Evolutionary conservation across 2,113 vertebrate species (phyloP).

Genomic region (Campylomormyrus tamandua): DNA sequence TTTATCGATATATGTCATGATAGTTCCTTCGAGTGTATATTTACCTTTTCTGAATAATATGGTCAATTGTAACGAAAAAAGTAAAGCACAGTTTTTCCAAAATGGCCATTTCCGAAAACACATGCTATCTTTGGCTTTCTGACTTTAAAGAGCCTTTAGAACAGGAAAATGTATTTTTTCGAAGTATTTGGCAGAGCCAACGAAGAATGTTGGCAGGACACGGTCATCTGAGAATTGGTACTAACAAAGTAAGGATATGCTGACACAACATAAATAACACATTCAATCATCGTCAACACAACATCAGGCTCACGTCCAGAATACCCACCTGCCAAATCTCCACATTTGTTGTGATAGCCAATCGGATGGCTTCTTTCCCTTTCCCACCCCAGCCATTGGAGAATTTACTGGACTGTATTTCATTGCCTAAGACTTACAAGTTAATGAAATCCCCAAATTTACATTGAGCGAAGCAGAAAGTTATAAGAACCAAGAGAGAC

Average conservation of each 20-base stretch:
- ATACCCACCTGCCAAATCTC: conserved; percentile 62
- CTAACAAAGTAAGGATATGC: conserved; percentile 74
- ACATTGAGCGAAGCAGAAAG: conserved; percentile 18
- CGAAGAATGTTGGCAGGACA: conserved; percentile 74
- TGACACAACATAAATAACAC: conserved; percentile 79
- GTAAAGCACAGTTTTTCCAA: conserved; percentile 12
- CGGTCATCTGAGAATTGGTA: conserved; percentile 70
- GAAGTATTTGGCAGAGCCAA: conserved; percentile 71
- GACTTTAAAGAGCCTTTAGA: conserved; percentile 39
- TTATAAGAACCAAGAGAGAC: neutral
- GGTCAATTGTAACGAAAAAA: neutral
- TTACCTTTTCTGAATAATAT: neutral
- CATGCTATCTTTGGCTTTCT: conserved; percentile 50
- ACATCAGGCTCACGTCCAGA: conserved; percentile 60
- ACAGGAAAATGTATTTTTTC: conserved; percentile 60
- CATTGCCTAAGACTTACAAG: conserved; percentile 12
- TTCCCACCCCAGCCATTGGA: conserved; percentile 64
- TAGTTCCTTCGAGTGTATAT: neutral
- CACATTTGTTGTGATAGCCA: conserved; percentile 59
- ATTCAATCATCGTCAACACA: conserved; percentile 67
- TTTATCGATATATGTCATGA: neutral
- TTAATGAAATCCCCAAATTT: conserved; percentile 24
- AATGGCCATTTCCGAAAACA: conserved; percentile 40
- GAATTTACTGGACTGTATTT: conserved; percentile 31
- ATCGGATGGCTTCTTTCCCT: conserved; percentile 51